These are phyloP conservation scores for Prolemur simus DNA, from an alignment of 2,113 vertebrate genomes.

Conservation along the genomic window DNA sequence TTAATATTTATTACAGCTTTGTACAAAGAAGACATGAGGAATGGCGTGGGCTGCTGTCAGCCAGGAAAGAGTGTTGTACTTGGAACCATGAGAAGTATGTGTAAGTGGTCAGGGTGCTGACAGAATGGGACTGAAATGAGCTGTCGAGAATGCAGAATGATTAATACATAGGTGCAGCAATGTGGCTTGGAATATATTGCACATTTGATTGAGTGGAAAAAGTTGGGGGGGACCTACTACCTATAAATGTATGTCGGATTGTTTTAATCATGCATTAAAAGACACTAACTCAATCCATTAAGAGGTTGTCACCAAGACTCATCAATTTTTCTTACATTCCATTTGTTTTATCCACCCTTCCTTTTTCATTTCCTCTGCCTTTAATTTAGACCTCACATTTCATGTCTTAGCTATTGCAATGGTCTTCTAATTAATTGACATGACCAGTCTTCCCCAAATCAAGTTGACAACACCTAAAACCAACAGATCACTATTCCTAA, in stretches of 20 bases:
- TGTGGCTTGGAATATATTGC: neutral
- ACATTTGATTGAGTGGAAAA: slow-evolving; percentile 19
- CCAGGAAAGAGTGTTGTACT: neutral
- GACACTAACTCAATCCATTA: neutral
- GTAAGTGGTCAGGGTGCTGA: neutral
- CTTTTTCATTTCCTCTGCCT: slow-evolving; percentile 27
- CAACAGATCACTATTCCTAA: neutral
- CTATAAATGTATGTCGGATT: neutral
- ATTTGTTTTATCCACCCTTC: neutral
- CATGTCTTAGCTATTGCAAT: neutral
- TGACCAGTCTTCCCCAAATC: neutral
- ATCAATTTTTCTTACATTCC: slow-evolving; percentile 1
- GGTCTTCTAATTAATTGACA: slow-evolving; percentile 18
- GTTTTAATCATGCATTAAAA: slow-evolving; percentile 8
- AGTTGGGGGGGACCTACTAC: neutral
- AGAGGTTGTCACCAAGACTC: slow-evolving; percentile 37
- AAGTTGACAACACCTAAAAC: neutral
- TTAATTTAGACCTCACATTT: neutral
- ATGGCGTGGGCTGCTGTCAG: neutral
- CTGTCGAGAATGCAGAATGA: slow-evolving; percentile 4
- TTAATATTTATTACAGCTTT: slow-evolving; percentile 24
- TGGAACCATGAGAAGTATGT: slow-evolving; percentile 40
- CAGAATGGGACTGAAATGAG: neutral
- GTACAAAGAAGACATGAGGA: neutral
- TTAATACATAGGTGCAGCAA: neutral